Conservation (phyloP, 2,797 vertebrate species). For the Dermochelys coriacea region DNA sequence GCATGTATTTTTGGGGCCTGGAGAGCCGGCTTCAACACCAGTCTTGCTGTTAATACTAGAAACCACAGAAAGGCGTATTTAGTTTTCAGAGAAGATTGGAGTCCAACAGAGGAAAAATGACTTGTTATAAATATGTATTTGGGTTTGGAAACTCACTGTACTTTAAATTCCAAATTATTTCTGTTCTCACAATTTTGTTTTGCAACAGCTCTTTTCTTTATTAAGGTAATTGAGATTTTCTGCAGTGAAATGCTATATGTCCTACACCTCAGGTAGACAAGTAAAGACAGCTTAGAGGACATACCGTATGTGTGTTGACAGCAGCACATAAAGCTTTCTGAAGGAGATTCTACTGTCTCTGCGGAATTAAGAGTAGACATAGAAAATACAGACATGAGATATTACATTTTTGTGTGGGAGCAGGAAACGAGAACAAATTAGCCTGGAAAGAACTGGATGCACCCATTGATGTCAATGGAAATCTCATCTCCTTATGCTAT, state of each 20-base stretch:
- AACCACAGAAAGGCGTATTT: conserved; percentile 62
- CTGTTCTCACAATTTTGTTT: neutral
- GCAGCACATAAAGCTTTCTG: neutral
- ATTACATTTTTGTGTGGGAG: neutral
- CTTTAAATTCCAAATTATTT: conserved; percentile 48
- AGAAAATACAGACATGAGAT: neutral
- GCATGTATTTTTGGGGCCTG: conserved; percentile 56
- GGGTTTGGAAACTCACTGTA: conserved; percentile 47
- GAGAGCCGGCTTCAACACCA: conserved; percentile 10
- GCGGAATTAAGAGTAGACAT: neutral
- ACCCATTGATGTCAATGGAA: neutral
- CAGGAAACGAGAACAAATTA: neutral
- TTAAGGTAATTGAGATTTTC: conserved; percentile 39
- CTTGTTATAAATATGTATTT: conserved; percentile 52
- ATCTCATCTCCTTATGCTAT: neutral
- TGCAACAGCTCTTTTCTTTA: conserved; percentile 38
- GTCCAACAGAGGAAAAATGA: conserved; percentile 36
- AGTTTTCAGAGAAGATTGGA: conserved; percentile 45
- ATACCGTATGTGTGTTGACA: neutral
- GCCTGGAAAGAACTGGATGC: neutral
- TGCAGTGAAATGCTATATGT: conserved; percentile 8
- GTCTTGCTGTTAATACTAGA: conserved; percentile 56
- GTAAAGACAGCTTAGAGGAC: neutral
- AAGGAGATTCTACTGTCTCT: neutral
- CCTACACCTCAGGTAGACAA: neutral